A percentile compares a stretch with the other conserved stretches of the same genome.
Conservation (phyloP, 1,140 invertebrate species). For the Papilio glaucus region DNA sequence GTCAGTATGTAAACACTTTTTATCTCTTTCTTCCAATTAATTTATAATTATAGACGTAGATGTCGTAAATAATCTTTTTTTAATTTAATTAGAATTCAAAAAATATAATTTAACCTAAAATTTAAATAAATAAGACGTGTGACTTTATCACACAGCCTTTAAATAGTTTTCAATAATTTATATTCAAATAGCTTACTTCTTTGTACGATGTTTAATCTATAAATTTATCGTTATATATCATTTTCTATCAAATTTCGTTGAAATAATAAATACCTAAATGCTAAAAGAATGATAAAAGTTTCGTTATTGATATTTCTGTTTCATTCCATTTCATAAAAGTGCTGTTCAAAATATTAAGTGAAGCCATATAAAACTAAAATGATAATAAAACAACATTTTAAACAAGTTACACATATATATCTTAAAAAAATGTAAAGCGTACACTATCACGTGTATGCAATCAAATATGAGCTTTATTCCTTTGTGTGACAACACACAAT, state of each 20-base stretch:
- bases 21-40: too few relatives aligned
- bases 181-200: neutral
- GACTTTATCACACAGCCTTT: neutral
- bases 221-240: neutral
- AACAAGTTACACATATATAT: conserved; percentile 4
- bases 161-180: neutral
- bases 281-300: neutral
- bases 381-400: conserved; percentile 18
- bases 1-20: too few relatives aligned
- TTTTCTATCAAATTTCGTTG: neutral
- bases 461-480: conserved; percentile 18
- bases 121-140: neutral
- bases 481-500: neutral
- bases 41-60: too few relatives aligned
- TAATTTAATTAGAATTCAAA: too few relatives aligned
- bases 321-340: neutral
- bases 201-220: neutral
- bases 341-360: neutral
- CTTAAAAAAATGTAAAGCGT: conserved; percentile 6
- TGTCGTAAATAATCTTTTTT: too few relatives aligned
- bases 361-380: conserved; percentile 17
- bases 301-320: neutral
- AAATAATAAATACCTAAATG: neutral
- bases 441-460: neutral
- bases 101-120: too few relatives aligned